Evolutionary conservation across 2,797 vertebrate genomes (phyloP).

Genomic region (Arremon brunneinucha): DNA sequence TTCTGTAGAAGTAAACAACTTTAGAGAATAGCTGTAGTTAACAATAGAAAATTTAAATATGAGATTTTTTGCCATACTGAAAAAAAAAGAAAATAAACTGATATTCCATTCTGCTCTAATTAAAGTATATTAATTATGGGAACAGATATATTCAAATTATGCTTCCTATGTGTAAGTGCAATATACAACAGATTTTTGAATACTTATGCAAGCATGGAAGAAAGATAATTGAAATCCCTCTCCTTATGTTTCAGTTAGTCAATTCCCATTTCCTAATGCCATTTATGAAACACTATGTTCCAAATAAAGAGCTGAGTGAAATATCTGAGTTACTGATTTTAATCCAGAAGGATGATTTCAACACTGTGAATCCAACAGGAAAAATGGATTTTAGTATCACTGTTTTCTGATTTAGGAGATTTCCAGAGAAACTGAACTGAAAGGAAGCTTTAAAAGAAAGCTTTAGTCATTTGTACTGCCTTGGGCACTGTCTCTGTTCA

Average conservation of each 20-base stretch:
- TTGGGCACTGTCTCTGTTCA: not conserved
- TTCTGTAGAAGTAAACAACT: not conserved
- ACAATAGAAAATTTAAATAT: not conserved
- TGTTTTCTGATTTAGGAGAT: not conserved
- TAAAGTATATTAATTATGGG: constrained; percentile 4
- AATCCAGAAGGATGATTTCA: not conserved
- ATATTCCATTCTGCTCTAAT: not conserved
- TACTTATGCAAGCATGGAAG: not conserved
- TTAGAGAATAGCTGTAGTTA: not conserved
- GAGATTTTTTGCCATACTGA: not conserved
- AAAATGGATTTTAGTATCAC: not conserved
- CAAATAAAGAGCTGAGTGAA: not conserved
- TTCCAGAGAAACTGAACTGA: not conserved
- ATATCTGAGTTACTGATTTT: not conserved
- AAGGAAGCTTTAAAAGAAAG: not conserved
- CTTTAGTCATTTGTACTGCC: not conserved
- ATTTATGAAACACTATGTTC: not conserved
- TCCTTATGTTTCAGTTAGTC: not conserved
- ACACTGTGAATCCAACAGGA: not conserved
- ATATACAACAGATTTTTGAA: constrained; percentile 1
- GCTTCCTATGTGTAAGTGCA: not conserved
- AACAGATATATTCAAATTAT: constrained; percentile 17
- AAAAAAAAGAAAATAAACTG: not conserved
- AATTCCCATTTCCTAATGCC: not conserved
- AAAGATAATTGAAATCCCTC: not conserved